Evolutionary conservation across 2,888 invertebrate genomes (phyloP), one percentile per base, ranked within the genome.

Genomic region (Cyclophora punctaria): DNA sequence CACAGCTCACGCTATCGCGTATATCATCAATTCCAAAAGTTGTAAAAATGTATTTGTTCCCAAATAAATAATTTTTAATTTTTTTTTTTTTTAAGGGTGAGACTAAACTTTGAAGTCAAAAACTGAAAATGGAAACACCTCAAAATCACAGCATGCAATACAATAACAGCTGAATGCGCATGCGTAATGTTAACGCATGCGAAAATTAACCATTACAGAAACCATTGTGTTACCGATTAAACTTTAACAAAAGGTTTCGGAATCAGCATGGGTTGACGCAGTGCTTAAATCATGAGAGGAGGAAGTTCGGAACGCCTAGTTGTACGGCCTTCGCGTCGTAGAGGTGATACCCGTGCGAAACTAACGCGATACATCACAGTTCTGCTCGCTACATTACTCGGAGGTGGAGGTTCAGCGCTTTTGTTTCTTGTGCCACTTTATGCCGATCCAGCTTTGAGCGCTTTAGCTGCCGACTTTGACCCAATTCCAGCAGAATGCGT

Each of bases 401-500:
- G 86, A 3, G 88, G 87, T 4, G 89, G 89, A 5, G 80, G 82
- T 1, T 87, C 88, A 7, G 89, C 89, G 0, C 71, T 89, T 2
- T 78, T 89, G 0, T 89, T 89, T 65, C 79, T 89, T 33, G 89
- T 89, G 35, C 89, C 89, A 6, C 64, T 89, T 6, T 89, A 88
- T 65, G 89, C 89, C 42, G 89, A 89, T 62, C 89, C 89, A 53
- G 89, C 89, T 41, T 66, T 89, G 51, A 91, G 91, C 66, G 91
- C 93, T 20, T 75, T 93, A 56, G 92, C 92, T 34, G 93, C 94
- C 49, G 94, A 95, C 78, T 95, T 95, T 78, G 92, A 93, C 57
- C 91, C 93, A 6, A 87, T 91, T 57, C 94, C 94, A 41, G 94
- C 93, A 5, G 91, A 92, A 52, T 94, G 95, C 78, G 89, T 93